Evolutionary conservation across 2,113 vertebrate species (phyloP).

Genomic region (Limnothrissa miodon): DNA sequence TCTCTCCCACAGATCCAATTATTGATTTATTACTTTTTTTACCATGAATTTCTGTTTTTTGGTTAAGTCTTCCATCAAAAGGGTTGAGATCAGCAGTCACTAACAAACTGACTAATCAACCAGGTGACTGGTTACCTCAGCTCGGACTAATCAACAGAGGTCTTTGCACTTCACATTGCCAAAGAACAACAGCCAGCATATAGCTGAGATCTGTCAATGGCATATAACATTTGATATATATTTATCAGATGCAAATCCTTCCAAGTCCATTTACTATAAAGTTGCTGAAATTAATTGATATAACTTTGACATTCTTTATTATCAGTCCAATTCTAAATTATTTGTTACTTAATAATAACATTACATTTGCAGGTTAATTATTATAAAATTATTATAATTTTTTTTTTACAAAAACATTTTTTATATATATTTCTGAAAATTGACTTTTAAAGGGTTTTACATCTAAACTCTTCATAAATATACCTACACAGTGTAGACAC

Average conservation of each 20-base stretch:
- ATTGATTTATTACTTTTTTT: neutral
- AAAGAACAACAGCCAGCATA: neutral
- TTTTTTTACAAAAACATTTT: too few relatives aligned
- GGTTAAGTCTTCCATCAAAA: neutral
- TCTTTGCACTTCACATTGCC: neutral
- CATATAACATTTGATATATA: neutral
- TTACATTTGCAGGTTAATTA: too few relatives aligned
- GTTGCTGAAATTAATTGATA: too few relatives aligned
- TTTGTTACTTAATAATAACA: too few relatives aligned
- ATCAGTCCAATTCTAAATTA: too few relatives aligned
- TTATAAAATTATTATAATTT: too few relatives aligned
- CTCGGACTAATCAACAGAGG: neutral
- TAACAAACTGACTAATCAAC: neutral
- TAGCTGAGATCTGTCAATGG: neutral
- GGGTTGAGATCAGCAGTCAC: neutral
- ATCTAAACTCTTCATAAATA: too few relatives aligned
- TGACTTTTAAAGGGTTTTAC: too few relatives aligned
- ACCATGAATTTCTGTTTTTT: neutral
- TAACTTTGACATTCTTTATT: too few relatives aligned
- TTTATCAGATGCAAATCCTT: too few relatives aligned
- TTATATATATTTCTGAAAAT: too few relatives aligned
- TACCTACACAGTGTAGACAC: neutral
- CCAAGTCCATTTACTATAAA: too few relatives aligned
- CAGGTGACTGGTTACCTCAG: neutral
- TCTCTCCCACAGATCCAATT: slow-evolving; percentile 33